These are phyloP conservation scores for Pipistrellus nathusii DNA, from an alignment of 2,797 vertebrate genomes.

Conservation along the genomic window DNA sequence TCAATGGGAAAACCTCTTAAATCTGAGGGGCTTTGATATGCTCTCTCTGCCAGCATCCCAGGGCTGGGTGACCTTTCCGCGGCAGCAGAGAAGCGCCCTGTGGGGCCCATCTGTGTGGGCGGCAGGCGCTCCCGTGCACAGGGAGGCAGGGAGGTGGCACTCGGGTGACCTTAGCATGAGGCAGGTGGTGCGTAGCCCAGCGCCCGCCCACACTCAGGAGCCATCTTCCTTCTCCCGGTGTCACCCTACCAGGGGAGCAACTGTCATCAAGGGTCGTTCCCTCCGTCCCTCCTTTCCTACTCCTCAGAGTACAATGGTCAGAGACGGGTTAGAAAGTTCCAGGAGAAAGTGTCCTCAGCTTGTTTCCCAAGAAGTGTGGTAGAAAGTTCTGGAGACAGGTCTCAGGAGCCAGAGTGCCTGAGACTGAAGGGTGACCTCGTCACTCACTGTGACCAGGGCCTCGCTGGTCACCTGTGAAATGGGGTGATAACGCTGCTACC, in stretches of 20 bases:
- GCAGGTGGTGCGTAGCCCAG: not conserved
- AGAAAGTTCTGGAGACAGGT: not conserved
- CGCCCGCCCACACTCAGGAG: fast-evolving
- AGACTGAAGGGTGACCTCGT: not conserved
- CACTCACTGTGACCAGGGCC: not conserved
- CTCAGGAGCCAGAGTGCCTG: not conserved
- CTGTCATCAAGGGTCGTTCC: not conserved
- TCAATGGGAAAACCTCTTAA: constrained; percentile 85
- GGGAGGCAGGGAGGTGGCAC: too few species aligned
- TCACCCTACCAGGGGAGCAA: not conserved
- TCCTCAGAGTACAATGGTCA: not conserved
- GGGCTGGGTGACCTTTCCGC: constrained; percentile 80
- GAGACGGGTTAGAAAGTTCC: not conserved
- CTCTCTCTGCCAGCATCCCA: constrained; percentile 53
- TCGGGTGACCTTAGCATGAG: not conserved
- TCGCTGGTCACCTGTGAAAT: not conserved
- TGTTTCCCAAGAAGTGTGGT: too few species aligned
- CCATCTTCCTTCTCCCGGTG: not conserved
- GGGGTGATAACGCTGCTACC: not conserved
- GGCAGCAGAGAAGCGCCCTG: not conserved
- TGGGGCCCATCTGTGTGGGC: not conserved
- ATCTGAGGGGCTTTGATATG: constrained; percentile 83
- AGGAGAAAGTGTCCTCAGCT: not conserved
- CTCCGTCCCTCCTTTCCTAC: not conserved
- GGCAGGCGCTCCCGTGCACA: not conserved